phyloP scores from a whole-genome alignment of 2,113 vertebrate species.

The Formicarius rufipectus region DNA sequence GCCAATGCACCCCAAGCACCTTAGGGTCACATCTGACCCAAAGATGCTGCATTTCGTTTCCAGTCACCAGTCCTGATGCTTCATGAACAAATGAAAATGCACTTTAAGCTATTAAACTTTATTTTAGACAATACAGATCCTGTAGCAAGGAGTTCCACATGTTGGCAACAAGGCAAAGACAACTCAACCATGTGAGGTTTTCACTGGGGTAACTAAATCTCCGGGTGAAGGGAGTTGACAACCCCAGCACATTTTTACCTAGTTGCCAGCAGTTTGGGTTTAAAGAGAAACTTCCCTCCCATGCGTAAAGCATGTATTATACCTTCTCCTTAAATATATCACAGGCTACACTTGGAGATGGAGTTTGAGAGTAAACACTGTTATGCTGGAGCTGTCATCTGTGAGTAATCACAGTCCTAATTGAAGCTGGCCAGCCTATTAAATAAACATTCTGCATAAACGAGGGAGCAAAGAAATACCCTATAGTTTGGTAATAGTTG shows the following conservation, averaged over 20 bases:
- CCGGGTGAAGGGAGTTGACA: not conserved
- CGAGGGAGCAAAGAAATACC: slow-evolving; percentile 49
- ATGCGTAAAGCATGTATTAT: not conserved
- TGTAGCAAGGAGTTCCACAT: not conserved
- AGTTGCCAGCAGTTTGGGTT: not conserved
- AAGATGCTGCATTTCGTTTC: not conserved
- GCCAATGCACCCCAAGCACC: not conserved
- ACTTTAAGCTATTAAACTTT: not conserved
- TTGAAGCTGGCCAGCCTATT: slow-evolving; percentile 63
- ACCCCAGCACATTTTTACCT: not conserved
- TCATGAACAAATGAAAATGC: not conserved
- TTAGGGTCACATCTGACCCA: not conserved
- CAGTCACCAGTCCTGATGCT: not conserved
- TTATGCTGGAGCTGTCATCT: slow-evolving; percentile 56
- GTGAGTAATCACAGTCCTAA: slow-evolving; percentile 62
- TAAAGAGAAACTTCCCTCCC: not conserved
- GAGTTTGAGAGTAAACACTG: slow-evolving; percentile 48
- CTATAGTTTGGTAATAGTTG: slow-evolving; percentile 31
- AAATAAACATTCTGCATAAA: slow-evolving; percentile 61
- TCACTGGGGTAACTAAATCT: not conserved
- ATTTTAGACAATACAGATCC: not conserved
- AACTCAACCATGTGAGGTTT: not conserved
- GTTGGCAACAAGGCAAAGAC: not conserved
- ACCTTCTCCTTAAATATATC: slow-evolving; percentile 42
- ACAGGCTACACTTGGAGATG: slow-evolving; percentile 16